Percentiles rank a stretch among this genome's conserved stretches.
Evolutionary conservation across 1,140 invertebrate genomes (phyloP).

Genomic region (Sminthurides bifidus): DNA sequence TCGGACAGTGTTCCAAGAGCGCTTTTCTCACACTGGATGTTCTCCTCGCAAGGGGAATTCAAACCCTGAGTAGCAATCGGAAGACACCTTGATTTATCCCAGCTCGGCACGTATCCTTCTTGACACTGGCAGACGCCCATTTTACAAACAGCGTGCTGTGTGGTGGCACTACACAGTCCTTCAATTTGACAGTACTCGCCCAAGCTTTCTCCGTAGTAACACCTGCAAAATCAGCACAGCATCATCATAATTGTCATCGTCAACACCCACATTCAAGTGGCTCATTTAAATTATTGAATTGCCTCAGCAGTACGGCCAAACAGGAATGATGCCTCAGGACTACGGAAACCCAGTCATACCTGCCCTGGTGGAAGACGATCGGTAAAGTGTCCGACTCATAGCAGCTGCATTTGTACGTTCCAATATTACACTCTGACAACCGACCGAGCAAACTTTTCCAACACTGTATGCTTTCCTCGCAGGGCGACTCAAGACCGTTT

Average conservation of each 20-base stretch:
- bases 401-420: slow-evolving; percentile 23
- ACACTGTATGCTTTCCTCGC: slow-evolving; percentile 28
- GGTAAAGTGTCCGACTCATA: slow-evolving; percentile 28
- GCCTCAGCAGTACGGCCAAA: not conserved
- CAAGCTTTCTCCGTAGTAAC: slow-evolving; percentile 23
- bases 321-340: too few species aligned
- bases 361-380: slow-evolving; percentile 31
- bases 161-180: slow-evolving; percentile 26
- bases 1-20: slow-evolving; percentile 26
- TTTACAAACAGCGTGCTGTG: slow-evolving; percentile 21
- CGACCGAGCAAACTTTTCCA: slow-evolving; percentile 30
- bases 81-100: slow-evolving; percentile 30
- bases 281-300: not conserved
- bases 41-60: slow-evolving; percentile 29
- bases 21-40: slow-evolving; percentile 31
- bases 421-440: slow-evolving; percentile 22
- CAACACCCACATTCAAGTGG: not conserved
- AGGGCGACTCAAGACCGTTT: slow-evolving; percentile 29
- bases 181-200: slow-evolving; percentile 32
- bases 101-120: slow-evolving; percentile 20
- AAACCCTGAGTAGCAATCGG: slow-evolving; percentile 23
- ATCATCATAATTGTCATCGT: not conserved
- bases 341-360: slow-evolving; percentile 9
- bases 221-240: slow-evolving; percentile 12
- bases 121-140: slow-evolving; percentile 25